Conservation (phyloP, 1,140 invertebrate species). For the silkworm (Bombyx mori) region DNA sequence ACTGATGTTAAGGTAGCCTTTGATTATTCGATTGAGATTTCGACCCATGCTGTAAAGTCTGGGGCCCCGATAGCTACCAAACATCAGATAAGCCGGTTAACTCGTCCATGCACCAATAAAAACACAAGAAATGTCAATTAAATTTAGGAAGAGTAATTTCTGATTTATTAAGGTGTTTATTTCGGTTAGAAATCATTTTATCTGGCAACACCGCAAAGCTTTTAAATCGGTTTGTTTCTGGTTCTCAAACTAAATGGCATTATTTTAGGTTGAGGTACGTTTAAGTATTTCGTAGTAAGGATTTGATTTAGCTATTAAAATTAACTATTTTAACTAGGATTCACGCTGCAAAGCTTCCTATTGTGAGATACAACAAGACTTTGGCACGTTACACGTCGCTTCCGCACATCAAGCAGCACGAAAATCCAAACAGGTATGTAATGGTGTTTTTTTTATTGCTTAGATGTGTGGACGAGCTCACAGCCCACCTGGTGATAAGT, state of each 20-base stretch:
- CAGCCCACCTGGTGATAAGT: no score
- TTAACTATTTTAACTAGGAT: conserved; percentile 16
- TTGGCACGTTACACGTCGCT: conserved; percentile 23
- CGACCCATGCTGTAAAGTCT: no score
- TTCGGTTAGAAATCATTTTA: no score
- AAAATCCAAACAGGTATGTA: conserved; percentile 22
- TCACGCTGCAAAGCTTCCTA: conserved; percentile 12
- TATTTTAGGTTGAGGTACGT: conserved; percentile 8
- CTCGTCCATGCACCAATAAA: no score
- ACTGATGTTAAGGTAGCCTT: no score
- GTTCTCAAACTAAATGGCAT: background rate
- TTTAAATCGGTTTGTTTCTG: background rate
- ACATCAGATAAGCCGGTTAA: no score
- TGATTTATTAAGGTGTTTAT: no score
- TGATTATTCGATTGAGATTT: no score
- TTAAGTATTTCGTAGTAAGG: conserved; percentile 4
- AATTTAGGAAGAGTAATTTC: no score
- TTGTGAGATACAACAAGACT: conserved; percentile 25
- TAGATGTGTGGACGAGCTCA: no score
- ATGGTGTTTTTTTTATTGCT: background rate
- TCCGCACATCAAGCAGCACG: conserved; percentile 12
- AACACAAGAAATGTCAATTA: no score
- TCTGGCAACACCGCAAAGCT: no score
- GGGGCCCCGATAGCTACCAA: background rate
- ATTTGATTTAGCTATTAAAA: background rate